These are phyloP conservation scores for Lemur catta DNA, from an alignment of 2,797 vertebrate species.

Conservation along the genomic window DNA sequence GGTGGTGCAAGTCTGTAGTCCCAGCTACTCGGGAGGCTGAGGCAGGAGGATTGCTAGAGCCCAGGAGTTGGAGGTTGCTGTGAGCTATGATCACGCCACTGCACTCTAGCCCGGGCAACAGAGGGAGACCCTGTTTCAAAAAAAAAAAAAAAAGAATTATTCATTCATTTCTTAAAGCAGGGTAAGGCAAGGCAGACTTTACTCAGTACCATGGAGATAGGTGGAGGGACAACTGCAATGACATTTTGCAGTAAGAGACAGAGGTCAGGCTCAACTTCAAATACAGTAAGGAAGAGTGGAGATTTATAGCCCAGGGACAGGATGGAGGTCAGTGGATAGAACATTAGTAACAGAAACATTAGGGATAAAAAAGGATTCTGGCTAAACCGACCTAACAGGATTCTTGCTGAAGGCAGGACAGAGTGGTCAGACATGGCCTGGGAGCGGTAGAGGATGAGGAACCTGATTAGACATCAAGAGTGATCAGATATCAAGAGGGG, in stretches of 20 bases:
- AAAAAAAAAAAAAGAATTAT: neutral
- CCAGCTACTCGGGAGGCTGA: too few relatives aligned
- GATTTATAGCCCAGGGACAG: neutral
- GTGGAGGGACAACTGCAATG: neutral
- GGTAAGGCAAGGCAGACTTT: neutral
- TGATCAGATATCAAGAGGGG: neutral
- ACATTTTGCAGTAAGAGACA: neutral
- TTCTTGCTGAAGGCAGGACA: neutral
- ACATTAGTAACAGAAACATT: neutral
- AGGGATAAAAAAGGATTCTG: too few relatives aligned
- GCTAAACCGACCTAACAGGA: neutral
- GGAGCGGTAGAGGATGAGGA: neutral
- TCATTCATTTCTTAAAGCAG: neutral
- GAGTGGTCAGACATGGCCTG: neutral
- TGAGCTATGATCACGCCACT: neutral
- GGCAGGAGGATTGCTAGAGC: neutral
- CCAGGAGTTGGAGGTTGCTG: neutral
- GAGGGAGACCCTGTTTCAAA: neutral
- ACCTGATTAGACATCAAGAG: neutral
- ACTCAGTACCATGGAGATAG: fast-evolving
- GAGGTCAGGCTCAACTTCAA: neutral
- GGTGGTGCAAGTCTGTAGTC: neutral
- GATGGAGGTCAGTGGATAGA: neutral
- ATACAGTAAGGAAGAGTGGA: neutral
- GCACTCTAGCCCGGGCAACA: neutral